Evolutionary conservation across 2,113 vertebrate species (phyloP).

Genomic region (Microtus montanus): DNA sequence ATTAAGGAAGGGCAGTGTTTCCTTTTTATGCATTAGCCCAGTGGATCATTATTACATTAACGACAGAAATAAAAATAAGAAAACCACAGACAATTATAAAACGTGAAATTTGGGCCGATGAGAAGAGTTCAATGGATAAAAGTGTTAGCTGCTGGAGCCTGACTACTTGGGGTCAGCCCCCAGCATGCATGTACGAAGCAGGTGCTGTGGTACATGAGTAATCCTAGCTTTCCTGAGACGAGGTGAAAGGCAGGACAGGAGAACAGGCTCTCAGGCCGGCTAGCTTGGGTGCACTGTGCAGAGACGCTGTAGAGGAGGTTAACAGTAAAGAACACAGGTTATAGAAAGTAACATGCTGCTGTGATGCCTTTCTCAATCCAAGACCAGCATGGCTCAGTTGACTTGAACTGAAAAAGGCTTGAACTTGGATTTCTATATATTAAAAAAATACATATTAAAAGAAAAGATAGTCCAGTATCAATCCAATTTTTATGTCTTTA

Average conservation of each 20-base stretch:
- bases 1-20: constrained; percentile 30
- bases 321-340: background rate
- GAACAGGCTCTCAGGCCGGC: background rate
- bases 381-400: background rate
- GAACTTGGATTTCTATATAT: background rate
- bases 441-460: background rate
- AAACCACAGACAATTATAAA: background rate
- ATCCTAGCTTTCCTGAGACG: background rate
- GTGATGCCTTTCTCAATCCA: background rate
- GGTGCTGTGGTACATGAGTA: background rate
- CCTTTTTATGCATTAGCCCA: constrained; percentile 29
- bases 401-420: constrained; percentile 23
- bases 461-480: background rate
- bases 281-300: background rate
- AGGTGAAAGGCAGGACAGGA: background rate
- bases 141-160: background rate
- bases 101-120: background rate
- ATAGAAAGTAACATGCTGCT: background rate
- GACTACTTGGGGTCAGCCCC: background rate
- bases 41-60: background rate
- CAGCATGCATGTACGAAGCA: too few relatives aligned
- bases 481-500: background rate
- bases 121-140: background rate
- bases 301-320: background rate
- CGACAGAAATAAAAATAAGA: constrained; percentile 15